phyloP scores from a whole-genome alignment of 2,113 vertebrate species.

The Alethe castanea region DNA sequence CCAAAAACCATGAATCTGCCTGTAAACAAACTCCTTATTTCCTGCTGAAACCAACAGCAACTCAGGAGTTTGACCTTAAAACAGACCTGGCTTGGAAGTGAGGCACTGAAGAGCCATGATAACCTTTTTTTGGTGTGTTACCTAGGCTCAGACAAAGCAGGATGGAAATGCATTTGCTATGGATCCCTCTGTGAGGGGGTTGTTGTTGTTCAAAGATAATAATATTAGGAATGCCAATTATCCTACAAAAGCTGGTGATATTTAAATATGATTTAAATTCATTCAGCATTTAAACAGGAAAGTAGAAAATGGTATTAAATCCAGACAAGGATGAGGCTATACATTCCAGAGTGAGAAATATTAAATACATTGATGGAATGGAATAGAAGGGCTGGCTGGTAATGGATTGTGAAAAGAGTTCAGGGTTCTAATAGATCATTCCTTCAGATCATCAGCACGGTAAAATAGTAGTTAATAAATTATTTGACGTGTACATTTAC shows the following conservation, averaged over 20 bases:
- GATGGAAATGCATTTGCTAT: neutral
- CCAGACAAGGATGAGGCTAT: neutral
- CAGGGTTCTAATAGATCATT: slow-evolving; percentile 43
- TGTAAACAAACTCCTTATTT: neutral
- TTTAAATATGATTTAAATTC: slow-evolving; percentile 64
- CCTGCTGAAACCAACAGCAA: neutral
- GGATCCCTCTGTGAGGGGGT: neutral
- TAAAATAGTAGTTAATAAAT: slow-evolving; percentile 64
- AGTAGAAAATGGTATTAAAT: slow-evolving; percentile 56
- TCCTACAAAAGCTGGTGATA: slow-evolving; percentile 5
- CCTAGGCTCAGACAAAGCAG: neutral
- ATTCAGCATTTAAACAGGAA: slow-evolving; percentile 38
- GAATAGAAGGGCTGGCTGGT: neutral
- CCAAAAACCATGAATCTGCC: neutral
- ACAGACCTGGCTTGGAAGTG: neutral
- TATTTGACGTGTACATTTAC: neutral
- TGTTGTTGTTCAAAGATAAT: slow-evolving; percentile 18
- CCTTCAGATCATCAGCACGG: neutral
- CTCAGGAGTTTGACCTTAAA: neutral
- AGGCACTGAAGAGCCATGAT: neutral
- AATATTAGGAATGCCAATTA: slow-evolving; percentile 44
- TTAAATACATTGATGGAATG: neutral
- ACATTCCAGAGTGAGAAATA: neutral
- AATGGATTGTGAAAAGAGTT: slow-evolving; percentile 34
- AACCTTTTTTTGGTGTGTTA: neutral